These are phyloP conservation scores for Hemitrygon akajei DNA, from an alignment of 2,797 vertebrate genomes.

Conservation along the genomic window DNA sequence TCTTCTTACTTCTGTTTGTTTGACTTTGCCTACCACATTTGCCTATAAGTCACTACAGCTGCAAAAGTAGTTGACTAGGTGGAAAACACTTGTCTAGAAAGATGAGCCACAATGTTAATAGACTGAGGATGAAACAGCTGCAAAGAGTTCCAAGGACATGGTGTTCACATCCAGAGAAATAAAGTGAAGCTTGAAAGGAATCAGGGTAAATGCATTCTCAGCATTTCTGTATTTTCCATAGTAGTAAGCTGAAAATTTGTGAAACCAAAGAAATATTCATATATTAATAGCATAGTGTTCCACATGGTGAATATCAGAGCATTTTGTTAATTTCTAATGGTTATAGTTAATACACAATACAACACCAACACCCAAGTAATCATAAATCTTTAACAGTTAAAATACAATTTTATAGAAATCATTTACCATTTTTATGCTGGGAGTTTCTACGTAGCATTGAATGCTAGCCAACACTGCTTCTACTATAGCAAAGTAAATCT, in stretches of 20 bases:
- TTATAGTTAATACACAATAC: too few relatives aligned
- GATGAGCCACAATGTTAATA: too few relatives aligned
- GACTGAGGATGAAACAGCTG: neutral
- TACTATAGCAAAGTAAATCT: slow-evolving; percentile 82
- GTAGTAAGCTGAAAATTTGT: neutral
- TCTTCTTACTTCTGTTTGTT: neutral
- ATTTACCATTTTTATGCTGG: slow-evolving; percentile 72
- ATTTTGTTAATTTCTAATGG: neutral
- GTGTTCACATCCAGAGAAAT: neutral
- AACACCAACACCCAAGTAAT: neutral
- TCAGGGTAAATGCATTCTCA: neutral
- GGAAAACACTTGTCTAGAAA: too few relatives aligned
- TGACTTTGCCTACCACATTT: neutral
- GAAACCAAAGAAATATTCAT: neutral
- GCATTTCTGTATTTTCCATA: neutral
- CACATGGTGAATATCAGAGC: neutral
- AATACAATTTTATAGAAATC: neutral
- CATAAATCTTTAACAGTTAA: neutral
- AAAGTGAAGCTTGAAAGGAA: neutral
- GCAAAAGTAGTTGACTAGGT: neutral
- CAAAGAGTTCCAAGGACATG: neutral
- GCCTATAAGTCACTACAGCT: neutral
- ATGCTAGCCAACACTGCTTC: slow-evolving; percentile 86
- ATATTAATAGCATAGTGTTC: neutral
- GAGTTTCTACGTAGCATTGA: slow-evolving; percentile 78